Base-by-base conservation (phyloP, 1,140 invertebrate species). In the Diorhabda sublineata region DNA sequence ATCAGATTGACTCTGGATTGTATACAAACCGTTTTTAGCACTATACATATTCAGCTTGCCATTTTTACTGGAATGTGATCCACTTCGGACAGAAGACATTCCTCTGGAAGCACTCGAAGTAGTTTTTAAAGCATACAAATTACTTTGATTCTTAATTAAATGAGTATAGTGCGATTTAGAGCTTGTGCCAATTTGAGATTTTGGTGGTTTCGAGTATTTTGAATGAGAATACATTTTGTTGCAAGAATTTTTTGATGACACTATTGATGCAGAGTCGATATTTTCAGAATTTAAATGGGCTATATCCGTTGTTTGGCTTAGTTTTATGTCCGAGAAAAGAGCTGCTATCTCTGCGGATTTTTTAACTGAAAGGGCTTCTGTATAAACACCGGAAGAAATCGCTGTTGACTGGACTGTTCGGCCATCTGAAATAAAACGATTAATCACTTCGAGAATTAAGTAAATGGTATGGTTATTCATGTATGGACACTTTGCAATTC, bases 341-440 rank as follows among this genome's bases (percentile, higher is more conserved):
- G 92, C 92, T 0, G 92, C 92, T 71, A 94, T 94, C 81, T 95
- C 93, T 0, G 92, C 91, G 7, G 90, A 91, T 79, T 95, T 94
- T 79, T 95, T 94, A 5, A 93, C 91, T 43, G 91, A 91, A 0
- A 94, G 82, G 0, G 92, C 90, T 75, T 93, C 90, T 58, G 61
- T 86, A 85, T 45, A 88, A 81, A 45, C 87, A 80, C 66, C 87
- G 74, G 42, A 86, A 80, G 76, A 85, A 82, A 73, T 84, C 78
- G 68, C 78, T 81, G 58, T 74, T 71, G 61, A 80, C 75, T 45
- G 83, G 75, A 78, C 26, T 8, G 64, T 79, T 76, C 64, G 82
- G 73, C 70, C 63, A 11, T 47, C 76, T 77, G 59, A 3, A 70
- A 76, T 45, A 66, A 66, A 64, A 68, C 0, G 26, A 44, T 58